Conservation (phyloP, 2,888 invertebrate species). For the Elmis aenea region DNA sequence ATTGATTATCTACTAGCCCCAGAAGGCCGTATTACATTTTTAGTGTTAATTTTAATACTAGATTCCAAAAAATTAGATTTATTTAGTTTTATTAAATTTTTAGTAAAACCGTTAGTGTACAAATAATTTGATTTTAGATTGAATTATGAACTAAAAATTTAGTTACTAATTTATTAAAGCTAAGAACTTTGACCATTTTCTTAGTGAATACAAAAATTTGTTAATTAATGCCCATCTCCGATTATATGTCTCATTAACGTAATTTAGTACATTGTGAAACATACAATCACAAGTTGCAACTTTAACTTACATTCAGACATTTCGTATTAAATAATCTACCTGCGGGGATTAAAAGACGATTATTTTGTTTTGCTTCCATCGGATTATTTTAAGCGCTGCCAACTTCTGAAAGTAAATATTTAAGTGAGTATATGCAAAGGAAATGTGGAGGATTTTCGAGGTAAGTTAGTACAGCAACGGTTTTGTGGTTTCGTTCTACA, state of each 20-base stretch:
- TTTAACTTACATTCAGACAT: slow-evolving; percentile 26
- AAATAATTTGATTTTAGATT: no score
- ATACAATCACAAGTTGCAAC: slow-evolving; percentile 1
- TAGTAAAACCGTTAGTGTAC: no score
- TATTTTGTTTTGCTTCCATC: slow-evolving; percentile 38
- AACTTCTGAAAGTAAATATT: slow-evolving; percentile 41
- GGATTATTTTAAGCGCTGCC: slow-evolving; percentile 39
- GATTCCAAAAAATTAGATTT: no score
- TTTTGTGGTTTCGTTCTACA: slow-evolving; percentile 22
- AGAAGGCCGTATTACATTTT: no score
- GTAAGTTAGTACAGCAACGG: slow-evolving; percentile 20
- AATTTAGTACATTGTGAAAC: not conserved
- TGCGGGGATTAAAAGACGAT: slow-evolving; percentile 39
- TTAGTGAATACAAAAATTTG: no score
- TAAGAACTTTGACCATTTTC: no score
- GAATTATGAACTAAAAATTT: no score
- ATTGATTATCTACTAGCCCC: no score
- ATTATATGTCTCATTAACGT: not conserved
- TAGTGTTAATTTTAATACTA: no score
- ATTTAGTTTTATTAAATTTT: no score
- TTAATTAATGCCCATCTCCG: not conserved
- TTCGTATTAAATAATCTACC: slow-evolving; percentile 40
- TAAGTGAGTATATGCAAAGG: slow-evolving; percentile 31
- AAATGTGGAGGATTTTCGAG: slow-evolving; percentile 21
- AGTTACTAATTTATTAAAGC: no score